A percentile compares a stretch with the other conserved stretches of the same genome.
Evolutionary conservation across 2,113 vertebrate genomes (phyloP).

Genomic region (Dromaius novaehollandiae): DNA sequence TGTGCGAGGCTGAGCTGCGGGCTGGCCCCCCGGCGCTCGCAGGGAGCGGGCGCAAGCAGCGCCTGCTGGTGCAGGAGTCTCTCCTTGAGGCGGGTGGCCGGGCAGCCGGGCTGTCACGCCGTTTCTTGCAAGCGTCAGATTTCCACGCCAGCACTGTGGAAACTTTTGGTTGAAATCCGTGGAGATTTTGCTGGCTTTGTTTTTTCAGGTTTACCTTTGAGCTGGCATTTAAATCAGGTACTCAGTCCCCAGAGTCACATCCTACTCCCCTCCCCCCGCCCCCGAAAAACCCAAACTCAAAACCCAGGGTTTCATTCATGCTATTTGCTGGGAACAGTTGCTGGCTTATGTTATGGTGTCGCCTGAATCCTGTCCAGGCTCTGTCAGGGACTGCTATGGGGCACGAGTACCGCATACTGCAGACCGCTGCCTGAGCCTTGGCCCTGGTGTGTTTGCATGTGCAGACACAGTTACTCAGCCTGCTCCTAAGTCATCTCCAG

Average conservation of each 20-base stretch:
- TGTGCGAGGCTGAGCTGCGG: too few species aligned
- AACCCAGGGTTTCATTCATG: neutral
- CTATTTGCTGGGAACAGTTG: neutral
- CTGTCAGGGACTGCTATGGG: too few species aligned
- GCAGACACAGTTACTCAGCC: neutral
- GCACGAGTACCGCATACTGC: too few species aligned
- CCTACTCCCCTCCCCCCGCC: neutral
- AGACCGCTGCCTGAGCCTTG: neutral
- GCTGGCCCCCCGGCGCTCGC: too few species aligned
- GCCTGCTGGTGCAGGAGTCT: rapidly evolving
- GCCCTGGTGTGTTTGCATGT: too few species aligned
- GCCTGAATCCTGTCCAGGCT: rapidly evolving
- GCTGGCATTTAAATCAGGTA: neutral
- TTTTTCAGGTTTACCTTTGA: neutral
- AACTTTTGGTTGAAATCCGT: neutral
- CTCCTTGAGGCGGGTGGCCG: neutral
- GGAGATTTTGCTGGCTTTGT: rapidly evolving
- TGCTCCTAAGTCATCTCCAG: rapidly evolving
- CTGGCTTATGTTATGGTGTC: rapidly evolving
- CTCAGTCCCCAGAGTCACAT: neutral
- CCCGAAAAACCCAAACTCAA: too few species aligned
- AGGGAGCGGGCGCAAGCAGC: neutral
- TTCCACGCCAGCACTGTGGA: rapidly evolving
- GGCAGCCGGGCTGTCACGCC: neutral
- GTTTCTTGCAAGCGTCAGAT: rapidly evolving